Evolutionary conservation across 2,888 invertebrate genomes (phyloP), one percentile per base, ranked within the genome.

Genomic region (Lissonota sp.): DNA sequence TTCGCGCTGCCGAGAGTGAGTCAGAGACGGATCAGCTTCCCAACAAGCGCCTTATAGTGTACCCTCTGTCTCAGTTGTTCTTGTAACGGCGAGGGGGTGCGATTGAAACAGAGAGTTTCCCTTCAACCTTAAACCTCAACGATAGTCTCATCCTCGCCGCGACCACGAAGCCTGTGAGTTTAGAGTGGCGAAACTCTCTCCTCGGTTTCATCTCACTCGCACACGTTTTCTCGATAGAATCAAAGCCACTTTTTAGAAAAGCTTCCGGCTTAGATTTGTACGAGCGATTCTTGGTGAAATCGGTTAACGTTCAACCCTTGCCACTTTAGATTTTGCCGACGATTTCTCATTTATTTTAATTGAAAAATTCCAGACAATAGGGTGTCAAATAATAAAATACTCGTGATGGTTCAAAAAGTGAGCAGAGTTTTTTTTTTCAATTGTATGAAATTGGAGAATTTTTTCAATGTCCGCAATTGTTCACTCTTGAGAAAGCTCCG

Each of bases 121-220:
- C 90, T 92, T 89, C 90, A 90, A 91, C 89, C 90, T 90, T 91
- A 91, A 92, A 91, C 91, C 91, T 89, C 87, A 85, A 53, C 60
- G 62, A 55, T 60, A 71, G 57, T 60, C 72, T 75, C 73, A 80
- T 79, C 84, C 84, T 83, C 79, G 44, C 86, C 86, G 85, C 88
- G 88, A 91, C 91, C 91, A 86, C 89, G 86, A 82, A 87, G 83
- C 83, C 67, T 14, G 72, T 83, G 89, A 91, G 90, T 91, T 91
- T 91, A 88, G 89, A 90, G 90, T 88, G 85, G 86, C 85, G 85
- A 88, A 88, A 80, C 82, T 75, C 26, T 26, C 26, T 26, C 70
- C 40, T 84, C 62, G 73, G 26, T 71, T 74, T 75, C 66, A 70
- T 80, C 76, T 80, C 71, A 71, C 77, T 73, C 79, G 40, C 67